Base-by-base conservation (phyloP, 2,113 vertebrate species). In the Zeus faber region DNA sequence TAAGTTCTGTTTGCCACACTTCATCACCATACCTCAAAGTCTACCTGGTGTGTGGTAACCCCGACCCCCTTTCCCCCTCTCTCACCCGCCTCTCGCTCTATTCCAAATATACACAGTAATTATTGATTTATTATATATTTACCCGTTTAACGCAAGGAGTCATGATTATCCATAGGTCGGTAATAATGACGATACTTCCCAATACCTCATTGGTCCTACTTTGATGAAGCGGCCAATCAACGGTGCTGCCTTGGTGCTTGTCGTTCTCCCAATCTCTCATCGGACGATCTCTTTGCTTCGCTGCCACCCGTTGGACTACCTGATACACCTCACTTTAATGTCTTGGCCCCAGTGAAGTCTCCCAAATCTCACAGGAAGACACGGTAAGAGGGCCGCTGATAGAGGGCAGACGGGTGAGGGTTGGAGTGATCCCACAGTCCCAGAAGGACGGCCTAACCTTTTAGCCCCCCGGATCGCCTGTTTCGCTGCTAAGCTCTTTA, bases 1-100 rank as follows among this genome's bases (percentile, higher is more conserved):
- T 80, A 79, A 74, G 76, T 40, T 74, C 75, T 78, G 75, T 80
- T 85, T 81, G 68, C 76, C 55, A 48, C 76, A 77, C 75, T 84
- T 83, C 80, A 83, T 83, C 82, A 87, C 71, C 70, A 62, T 66
- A 67, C 67, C 73, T 77, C 64, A 75, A 73, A 65, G 67, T 74
- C 61, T 75, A 65, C 47, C 58, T 59, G 52, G 50, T 44, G 60
- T n/a, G n/a, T n/a, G n/a, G n/a, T n/a, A n/a, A n/a, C n/a, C n/a
- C n/a, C n/a, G n/a, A n/a, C n/a, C n/a, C n/a, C n/a, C n/a, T n/a
- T n/a, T n/a, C n/a, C n/a, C n/a, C n/a, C n/a, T n/a, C n/a, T n/a
- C n/a, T n/a, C n/a, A n/a, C n/a, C n/a, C n/a, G n/a, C n/a, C n/a
- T n/a, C n/a, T n/a, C n/a, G n/a, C n/a, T n/a, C n/a, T n/a, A n/a